Evolutionary conservation across 2,888 invertebrate species (phyloP), one percentile per base, ranked within the genome.

Genomic region (Melolontha melolontha): DNA sequence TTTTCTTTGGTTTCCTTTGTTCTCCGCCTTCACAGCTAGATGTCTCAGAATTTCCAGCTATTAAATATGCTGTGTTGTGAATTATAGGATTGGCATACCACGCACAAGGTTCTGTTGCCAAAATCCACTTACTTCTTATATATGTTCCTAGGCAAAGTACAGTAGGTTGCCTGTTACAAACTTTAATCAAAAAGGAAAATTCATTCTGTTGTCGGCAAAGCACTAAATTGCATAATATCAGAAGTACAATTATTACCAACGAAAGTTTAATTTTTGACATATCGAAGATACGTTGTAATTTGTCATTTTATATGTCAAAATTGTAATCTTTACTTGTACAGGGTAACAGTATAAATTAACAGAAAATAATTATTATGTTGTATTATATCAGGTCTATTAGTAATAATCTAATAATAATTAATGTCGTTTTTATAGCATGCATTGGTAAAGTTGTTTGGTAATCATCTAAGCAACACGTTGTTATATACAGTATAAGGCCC

Each of bases 151-250:
- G 16, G 16, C 55, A 55, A 41, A 29, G 41, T 11, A 17, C 22
- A n/a, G 16, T 16, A 16, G 16, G 41, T 16, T 40, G 40, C 12
- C 14, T 11, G 17, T 55, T 41, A 12, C 55, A 55, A 41, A 55
- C 14, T 55, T 55, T 55, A 17, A 55, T 41, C 40, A 55, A 55
- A 29, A 40, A 55, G 16, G 55, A 22, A 17, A 41, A 55, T n/a
- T 55, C 41, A 4, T 5, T 12, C 17, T 17, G n/a, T 17, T 14
- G 12, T 16, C 11, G 16, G 17, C 22, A 41, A 16, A 16, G 40
- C 5, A 55, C 10, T 17, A 55, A 17, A 17, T 10, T 41, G 5
- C 22, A 41, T 16, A n/a, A 55, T 41, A 55, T 17, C 5, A 55
- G 17, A 22, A 4, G 1, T 55, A 40, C 1, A 10, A 55, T 55